A percentile compares a stretch with the other conserved stretches of the same genome.
Conservation (phyloP, 1,140 invertebrate genomes). For the Anoplophora glabripennis region DNA sequence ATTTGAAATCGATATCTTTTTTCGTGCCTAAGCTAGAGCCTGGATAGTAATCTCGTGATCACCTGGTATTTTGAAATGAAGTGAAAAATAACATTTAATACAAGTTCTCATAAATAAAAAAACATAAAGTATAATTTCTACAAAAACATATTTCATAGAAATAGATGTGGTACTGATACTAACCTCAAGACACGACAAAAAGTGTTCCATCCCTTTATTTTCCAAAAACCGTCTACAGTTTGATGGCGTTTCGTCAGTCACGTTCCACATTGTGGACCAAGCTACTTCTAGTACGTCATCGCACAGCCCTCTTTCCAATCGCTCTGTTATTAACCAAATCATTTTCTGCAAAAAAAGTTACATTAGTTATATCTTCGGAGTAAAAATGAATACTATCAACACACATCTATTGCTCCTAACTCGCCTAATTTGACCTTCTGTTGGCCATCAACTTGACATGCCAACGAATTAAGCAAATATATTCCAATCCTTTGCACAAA, state of each 20-base stretch:
- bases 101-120: neutral
- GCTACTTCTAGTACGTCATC: constrained; percentile 96
- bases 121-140: neutral
- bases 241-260: constrained; percentile 92
- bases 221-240: constrained; percentile 90
- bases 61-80: too few species aligned
- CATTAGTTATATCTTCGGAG: constrained; percentile 7
- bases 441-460: constrained; percentile 91
- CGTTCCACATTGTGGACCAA: constrained; percentile 98
- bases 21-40: too few species aligned
- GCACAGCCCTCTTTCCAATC: constrained; percentile 70
- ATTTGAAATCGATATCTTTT: too few species aligned
- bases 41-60: too few species aligned
- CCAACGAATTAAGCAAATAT: constrained; percentile 90
- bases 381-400: constrained; percentile 23
- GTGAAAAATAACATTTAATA: too few species aligned
- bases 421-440: constrained; percentile 90
- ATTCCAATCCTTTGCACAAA: constrained; percentile 94
- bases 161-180: constrained; percentile 18
- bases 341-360: constrained; percentile 67
- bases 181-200: constrained; percentile 79
- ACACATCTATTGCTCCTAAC: constrained; percentile 81
- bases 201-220: constrained; percentile 81
- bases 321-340: constrained; percentile 76
- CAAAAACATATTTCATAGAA: neutral